Evolutionary conservation across 2,888 invertebrate species (phyloP).

Genomic region (Bimastos eiseni): DNA sequence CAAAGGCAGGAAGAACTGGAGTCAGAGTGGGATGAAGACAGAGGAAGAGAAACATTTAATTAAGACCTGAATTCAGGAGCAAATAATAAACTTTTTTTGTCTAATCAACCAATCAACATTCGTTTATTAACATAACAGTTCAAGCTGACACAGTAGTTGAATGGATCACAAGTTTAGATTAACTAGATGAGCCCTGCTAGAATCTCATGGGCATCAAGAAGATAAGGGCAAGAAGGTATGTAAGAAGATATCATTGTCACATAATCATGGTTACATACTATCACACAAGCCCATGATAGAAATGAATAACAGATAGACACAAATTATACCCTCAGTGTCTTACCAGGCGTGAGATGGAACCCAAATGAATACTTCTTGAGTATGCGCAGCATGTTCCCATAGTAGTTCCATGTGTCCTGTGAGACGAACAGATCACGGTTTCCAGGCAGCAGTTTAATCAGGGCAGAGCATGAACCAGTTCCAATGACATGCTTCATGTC

Average conservation of each 20-base stretch:
- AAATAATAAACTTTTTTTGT: background rate
- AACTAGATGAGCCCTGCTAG: too few relatives aligned
- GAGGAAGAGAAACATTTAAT: background rate
- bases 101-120: too few relatives aligned
- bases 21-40: background rate
- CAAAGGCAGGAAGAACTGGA: background rate
- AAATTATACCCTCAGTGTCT: background rate
- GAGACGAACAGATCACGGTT: conserved; percentile 71
- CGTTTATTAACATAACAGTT: too few relatives aligned
- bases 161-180: too few relatives aligned
- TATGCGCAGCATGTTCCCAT: conserved; percentile 79
- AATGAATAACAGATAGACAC: background rate
- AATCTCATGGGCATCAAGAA: too few relatives aligned
- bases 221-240: too few relatives aligned
- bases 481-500: conserved; percentile 46
- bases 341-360: conserved; percentile 61
- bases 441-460: conserved; percentile 70
- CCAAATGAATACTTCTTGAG: conserved; percentile 82
- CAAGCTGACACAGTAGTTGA: too few relatives aligned
- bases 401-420: conserved; percentile 81
- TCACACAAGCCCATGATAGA: background rate
- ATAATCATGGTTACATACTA: background rate
- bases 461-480: conserved; percentile 69
- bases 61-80: background rate
- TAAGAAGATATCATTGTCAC: too few relatives aligned